Base-by-base conservation (phyloP, 1,140 invertebrate species). In the Magallana gigas region DNA sequence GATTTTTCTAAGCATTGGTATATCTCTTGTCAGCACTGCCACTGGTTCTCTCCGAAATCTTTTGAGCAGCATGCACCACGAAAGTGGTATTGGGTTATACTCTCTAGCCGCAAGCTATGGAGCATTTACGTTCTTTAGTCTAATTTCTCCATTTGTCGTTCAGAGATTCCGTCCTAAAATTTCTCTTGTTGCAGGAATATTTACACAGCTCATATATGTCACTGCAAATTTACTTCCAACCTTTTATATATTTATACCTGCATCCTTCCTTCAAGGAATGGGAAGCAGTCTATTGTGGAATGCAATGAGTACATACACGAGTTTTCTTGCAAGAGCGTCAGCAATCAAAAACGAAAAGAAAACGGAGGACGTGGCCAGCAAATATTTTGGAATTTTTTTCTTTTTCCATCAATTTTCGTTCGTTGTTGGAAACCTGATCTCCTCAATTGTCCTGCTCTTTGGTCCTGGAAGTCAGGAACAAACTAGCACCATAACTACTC, bases 381-480 rank as follows among this genome's bases (percentile, higher is more conserved):
- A 90, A 68, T 94, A 91, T 87, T 92, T 93, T 90, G 93, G 93
- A 9, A 90, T 93, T 71, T 93, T 93, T 84, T 92, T 91, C 87
- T 88, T 93, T 56, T 91, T 93, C 84, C 93, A 89, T 84, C 92
- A 93, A 80, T 87, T 90, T 14, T 91, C 91, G 16, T 90, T 92
- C 23, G 90, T 94, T 58, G 60, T 91, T 12, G 92, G 92, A 11
- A 93, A 92, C 76, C 86, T 93, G 48, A 92, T 92, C 84, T 87
- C 92, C 16, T 93, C 92, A 11, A 23, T 93, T 14, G 89, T 93
- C 0, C 88, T 94, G 4, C 89, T 87, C 18, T 86, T 88, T 12
- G 87, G 56, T 29, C 60, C 83, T 0, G 56, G 87, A 60, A 62
- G 56, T 60, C 12, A 64, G 14, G 29, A 76, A 29, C 23, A 36